phyloP scores from a whole-genome alignment of 2,797 vertebrate species.

The Benthosema pterotum region DNA sequence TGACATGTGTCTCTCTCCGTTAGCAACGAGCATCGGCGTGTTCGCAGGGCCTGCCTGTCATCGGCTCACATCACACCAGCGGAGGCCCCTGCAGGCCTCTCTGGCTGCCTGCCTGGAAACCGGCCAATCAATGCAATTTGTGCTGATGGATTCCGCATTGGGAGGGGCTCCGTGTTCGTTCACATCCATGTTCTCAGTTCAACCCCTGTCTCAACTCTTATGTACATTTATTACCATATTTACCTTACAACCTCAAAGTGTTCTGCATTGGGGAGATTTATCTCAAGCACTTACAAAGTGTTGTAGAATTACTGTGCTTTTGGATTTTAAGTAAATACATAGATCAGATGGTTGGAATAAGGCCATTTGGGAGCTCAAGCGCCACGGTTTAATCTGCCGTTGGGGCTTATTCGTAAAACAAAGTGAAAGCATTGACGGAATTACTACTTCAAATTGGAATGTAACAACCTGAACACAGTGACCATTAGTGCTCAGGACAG shows the following conservation, averaged over 20 bases:
- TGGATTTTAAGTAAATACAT: no score
- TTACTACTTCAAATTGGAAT: conserved; percentile 12
- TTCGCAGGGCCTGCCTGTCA: conserved; percentile 20
- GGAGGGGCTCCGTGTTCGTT: background rate
- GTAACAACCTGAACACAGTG: conserved; percentile 1
- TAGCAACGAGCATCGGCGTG: conserved; percentile 4
- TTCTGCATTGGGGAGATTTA: no score
- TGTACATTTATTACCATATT: no score
- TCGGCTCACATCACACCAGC: conserved; percentile 2
- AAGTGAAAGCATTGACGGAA: no score
- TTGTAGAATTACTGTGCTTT: no score
- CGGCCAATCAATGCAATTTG: background rate
- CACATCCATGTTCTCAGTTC: background rate
- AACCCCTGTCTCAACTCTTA: no score
- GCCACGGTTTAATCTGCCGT: background rate
- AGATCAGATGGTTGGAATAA: no score
- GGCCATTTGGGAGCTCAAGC: no score
- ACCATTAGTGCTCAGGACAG: conserved; percentile 34
- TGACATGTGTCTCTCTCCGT: conserved; percentile 21
- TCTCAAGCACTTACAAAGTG: no score
- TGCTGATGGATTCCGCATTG: background rate
- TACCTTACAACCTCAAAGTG: no score
- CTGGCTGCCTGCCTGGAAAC: conserved; percentile 1
- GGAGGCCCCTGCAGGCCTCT: background rate
- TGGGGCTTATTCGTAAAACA: background rate